Conservation (phyloP, 2,888 invertebrate species). For the Polyommatus iphigenia region DNA sequence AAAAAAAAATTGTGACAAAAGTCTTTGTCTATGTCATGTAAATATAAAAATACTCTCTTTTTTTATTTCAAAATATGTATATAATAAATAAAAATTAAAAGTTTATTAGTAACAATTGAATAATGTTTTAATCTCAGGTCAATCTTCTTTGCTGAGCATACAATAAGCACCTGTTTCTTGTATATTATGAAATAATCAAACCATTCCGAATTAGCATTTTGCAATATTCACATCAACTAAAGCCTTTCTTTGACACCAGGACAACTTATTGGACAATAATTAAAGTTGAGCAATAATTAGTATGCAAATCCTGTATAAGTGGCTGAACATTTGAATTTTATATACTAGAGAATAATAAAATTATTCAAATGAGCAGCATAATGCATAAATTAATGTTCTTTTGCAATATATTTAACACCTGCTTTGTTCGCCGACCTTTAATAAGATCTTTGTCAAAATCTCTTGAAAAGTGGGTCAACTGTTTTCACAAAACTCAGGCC, state of each 20-base stretch:
- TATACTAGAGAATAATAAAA: not conserved
- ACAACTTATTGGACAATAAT: constrained; percentile 1
- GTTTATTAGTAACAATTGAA: not conserved
- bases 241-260: not conserved
- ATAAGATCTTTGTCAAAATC: constrained; percentile 12
- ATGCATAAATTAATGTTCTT: constrained; percentile 3
- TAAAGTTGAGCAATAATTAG: not conserved
- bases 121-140: not conserved
- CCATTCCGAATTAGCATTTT: not conserved
- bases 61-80: too few relatives aligned
- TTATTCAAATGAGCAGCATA: not conserved
- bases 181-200: not conserved
- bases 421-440: not conserved
- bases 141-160: not conserved
- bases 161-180: not conserved
- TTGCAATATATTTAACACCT: constrained; percentile 8
- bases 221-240: not conserved
- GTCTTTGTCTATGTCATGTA: too few relatives aligned
- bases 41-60: too few relatives aligned
- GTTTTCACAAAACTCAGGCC: not conserved
- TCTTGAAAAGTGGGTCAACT: constrained; percentile 20
- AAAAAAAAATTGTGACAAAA: not conserved
- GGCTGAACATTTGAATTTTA: not conserved
- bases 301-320: not conserved
- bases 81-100: too few relatives aligned